Evolutionary conservation across 2,888 invertebrate genomes (phyloP).

Genomic region (Camponotus fellah): DNA sequence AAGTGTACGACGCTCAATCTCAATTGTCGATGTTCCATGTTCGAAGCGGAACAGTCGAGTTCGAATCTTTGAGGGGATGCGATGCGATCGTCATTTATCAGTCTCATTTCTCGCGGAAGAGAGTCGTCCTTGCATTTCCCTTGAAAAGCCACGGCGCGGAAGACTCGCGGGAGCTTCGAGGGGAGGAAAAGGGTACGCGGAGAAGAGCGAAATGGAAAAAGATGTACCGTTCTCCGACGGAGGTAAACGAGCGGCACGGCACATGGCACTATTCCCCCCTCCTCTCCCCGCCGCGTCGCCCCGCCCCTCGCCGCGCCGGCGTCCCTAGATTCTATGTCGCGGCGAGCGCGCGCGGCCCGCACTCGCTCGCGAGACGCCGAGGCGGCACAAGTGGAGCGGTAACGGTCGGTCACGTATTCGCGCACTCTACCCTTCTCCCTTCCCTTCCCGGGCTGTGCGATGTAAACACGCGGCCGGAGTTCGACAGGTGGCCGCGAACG

Average conservation of each 20-base stretch:
- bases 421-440: background rate
- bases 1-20: background rate
- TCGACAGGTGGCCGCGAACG: slow-evolving; percentile 45
- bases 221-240: slow-evolving; percentile 48
- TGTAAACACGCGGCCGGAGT: slow-evolving; percentile 37
- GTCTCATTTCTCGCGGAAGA: slow-evolving; percentile 42
- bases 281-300: slow-evolving; percentile 63
- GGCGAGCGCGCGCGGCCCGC: slow-evolving; percentile 69
- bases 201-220: slow-evolving; percentile 50
- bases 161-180: background rate
- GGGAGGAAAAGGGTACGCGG: background rate
- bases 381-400: slow-evolving; percentile 24
- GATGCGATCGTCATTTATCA: slow-evolving; percentile 17
- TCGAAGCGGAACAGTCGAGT: background rate
- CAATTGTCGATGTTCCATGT: background rate
- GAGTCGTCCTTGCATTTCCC: slow-evolving; percentile 47
- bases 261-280: slow-evolving; percentile 11
- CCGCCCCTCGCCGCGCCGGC: background rate
- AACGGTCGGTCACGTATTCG: slow-evolving; percentile 6
- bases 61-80: background rate
- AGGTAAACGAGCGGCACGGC: slow-evolving; percentile 47
- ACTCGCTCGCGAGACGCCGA: slow-evolving; percentile 76
- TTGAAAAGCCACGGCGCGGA: slow-evolving; percentile 32
- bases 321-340: slow-evolving; percentile 66
- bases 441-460: slow-evolving; percentile 5